phyloP scores from a whole-genome alignment of 37 sponge, comb jelly and placozoan genomes.

The Crambe crambe region DNA sequence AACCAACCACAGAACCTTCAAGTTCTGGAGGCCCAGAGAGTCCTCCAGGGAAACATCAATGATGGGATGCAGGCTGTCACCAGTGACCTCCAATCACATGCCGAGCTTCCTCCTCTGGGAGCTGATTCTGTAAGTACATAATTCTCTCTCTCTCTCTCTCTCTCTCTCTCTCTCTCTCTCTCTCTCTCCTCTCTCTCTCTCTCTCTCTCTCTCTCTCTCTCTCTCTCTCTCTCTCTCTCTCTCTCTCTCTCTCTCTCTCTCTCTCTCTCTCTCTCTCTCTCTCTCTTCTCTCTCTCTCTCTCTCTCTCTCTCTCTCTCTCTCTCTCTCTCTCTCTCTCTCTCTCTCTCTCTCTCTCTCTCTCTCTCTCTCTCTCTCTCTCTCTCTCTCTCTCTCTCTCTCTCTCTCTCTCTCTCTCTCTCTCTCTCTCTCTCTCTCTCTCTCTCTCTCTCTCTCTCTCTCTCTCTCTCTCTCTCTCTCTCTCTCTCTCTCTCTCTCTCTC shows the following conservation, averaged over 20 bases:
- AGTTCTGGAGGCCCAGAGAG: slow-evolving; percentile 57
- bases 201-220: slow-evolving; percentile 6
- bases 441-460: neutral
- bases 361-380: neutral
- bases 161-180: too few relatives aligned
- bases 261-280: neutral
- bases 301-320: neutral
- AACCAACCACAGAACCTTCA: slow-evolving; percentile 53
- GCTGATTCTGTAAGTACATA: too few relatives aligned
- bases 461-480: neutral
- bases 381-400: neutral
- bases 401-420: neutral
- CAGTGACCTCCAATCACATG: slow-evolving; percentile 16
- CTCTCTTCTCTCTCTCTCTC: neutral
- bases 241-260: slow-evolving; percentile 17
- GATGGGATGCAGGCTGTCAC: slow-evolving; percentile 13
- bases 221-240: slow-evolving; percentile 23
- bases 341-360: neutral
- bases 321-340: neutral
- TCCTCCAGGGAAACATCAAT: slow-evolving; percentile 30
- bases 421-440: neutral
- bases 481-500: neutral
- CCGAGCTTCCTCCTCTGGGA: too few relatives aligned
- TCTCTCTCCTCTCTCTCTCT: neutral
- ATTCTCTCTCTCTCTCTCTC: too few relatives aligned